Base-by-base conservation (phyloP, 2,797 vertebrate species). In the Sebastes kiyomatsui region DNA sequence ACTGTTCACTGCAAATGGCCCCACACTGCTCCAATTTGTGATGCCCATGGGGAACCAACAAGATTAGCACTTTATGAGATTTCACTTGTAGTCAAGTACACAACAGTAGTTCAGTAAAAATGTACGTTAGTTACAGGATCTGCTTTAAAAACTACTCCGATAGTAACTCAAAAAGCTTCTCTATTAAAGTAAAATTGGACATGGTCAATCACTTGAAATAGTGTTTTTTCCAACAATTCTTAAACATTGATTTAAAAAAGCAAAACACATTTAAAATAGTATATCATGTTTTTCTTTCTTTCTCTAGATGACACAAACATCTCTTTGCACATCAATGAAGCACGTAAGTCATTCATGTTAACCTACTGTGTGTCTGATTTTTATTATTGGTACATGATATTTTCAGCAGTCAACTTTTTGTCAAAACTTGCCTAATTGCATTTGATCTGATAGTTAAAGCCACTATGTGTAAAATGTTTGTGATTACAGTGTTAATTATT, bases 281-380 rank as follows among this genome's bases (percentile, higher is more conserved):
- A 46, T 32, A 46, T 42, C 2, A 30, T 54, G 10, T 0, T 74
- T 58, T 16, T 56, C 10, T 72, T 35, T 59, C n/a, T 56, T 3
- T 55, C 75, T 72, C 42, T 79, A 97, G 96, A 97, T 95, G 96
- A 96, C 84, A 95, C 96, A 87, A 96, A 96, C 91, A 96, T 97
- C 84, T 95, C 96, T 2, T 91, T 97, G 75, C 96, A 97, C 81
- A 93, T 97, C 75, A 97, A 95, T 92, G 96, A 92, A 46, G 61
- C 79, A 56, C 27, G 88, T 93, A 89, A 91, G 90, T 86, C 13
- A 30, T 62, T 70, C 13, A n/a, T 56, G 7, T 8, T 54, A 23
- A 61, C 13, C 25, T 56, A 11, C 64, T 55, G 4, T 49, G 3
- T 25, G 20, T 67, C 22, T 55, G 10, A 27, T 35, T 23, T 69